A percentile compares a stretch with the other conserved stretches of the same genome.
Conservation (phyloP, 2,888 invertebrate species). For the Prionchulus punctatus region DNA sequence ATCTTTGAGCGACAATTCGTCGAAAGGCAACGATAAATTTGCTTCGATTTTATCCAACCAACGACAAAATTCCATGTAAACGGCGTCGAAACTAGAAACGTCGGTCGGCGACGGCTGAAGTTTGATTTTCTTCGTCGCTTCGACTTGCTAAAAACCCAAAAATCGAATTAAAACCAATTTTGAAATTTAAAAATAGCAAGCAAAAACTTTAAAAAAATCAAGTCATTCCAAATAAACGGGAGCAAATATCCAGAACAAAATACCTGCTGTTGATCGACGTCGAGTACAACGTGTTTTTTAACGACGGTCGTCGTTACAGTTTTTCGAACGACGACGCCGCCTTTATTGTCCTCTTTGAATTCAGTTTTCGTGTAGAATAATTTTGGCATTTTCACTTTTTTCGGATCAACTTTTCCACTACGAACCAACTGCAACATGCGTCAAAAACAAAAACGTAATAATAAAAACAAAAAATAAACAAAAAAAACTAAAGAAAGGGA, state of each 20-base stretch:
- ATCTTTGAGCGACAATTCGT: neutral
- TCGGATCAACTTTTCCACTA: slow-evolving; percentile 16
- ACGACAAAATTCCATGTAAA: slow-evolving; percentile 24
- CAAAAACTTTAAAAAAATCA: neutral
- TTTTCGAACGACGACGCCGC: neutral
- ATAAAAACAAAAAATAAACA: neutral
- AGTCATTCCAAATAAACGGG: too few species aligned
- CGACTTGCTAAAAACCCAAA: slow-evolving; percentile 1
- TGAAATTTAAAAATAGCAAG: neutral
- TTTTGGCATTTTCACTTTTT: slow-evolving; percentile 1
- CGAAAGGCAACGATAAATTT: slow-evolving; percentile 27
- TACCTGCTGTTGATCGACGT: neutral
- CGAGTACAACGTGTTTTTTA: neutral
- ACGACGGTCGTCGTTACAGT: neutral
- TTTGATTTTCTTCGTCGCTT: slow-evolving; percentile 19
- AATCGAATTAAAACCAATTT: neutral
- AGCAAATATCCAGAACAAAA: too few species aligned
- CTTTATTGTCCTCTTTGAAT: neutral
- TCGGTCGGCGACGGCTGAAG: slow-evolving; percentile 26
- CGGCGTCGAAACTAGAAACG: slow-evolving; percentile 20
- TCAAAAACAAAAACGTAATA: neutral
- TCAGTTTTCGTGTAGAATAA: neutral
- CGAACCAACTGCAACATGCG: slow-evolving; percentile 18
- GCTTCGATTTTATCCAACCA: slow-evolving; percentile 33
- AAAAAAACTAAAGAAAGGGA: too few species aligned